These are phyloP conservation scores for Scaptomyza polygonia DNA, from an alignment of 2,888 invertebrate species.

Conservation along the genomic window DNA sequence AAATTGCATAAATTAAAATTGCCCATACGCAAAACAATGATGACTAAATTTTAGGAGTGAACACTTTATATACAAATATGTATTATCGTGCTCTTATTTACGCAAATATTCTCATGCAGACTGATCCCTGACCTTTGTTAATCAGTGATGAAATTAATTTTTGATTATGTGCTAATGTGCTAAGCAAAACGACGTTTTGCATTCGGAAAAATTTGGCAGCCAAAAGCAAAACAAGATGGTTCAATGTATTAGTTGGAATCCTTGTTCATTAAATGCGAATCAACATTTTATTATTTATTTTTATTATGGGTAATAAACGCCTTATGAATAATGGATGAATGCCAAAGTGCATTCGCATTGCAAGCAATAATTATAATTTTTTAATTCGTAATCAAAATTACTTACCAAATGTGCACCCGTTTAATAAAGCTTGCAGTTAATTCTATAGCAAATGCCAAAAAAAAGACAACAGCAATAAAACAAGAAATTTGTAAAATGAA, in stretches of 20 bases:
- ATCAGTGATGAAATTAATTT: conserved; percentile 31
- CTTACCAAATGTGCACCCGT: conserved; percentile 45
- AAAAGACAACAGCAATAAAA: conserved; percentile 25
- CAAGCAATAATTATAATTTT: conserved; percentile 52
- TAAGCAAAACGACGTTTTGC: conserved; percentile 45
- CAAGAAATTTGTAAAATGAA: conserved; percentile 19
- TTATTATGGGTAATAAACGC: background rate
- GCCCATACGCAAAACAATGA: background rate
- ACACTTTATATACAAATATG: too few species aligned
- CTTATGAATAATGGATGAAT: conserved; percentile 31
- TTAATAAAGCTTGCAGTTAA: conserved; percentile 42
- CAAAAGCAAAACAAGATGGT: conserved; percentile 14
- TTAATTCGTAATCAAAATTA: conserved; percentile 64
- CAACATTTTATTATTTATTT: background rate
- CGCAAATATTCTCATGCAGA: conserved; percentile 6
- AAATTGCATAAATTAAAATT: conserved; percentile 11
- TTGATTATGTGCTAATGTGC: conserved; percentile 25
- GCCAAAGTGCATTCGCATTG: conserved; percentile 46
- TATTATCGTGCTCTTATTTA: background rate
- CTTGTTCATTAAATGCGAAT: conserved; percentile 24
- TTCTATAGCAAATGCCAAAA: conserved; percentile 19
- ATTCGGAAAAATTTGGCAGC: conserved; percentile 9
- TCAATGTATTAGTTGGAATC: conserved; percentile 16
- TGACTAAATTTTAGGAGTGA: conserved; percentile 10
- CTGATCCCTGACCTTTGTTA: conserved; percentile 26